Evolutionary conservation across 2,888 invertebrate species (phyloP), one percentile per base, ranked within the genome.

Genomic region (Erpobdella octoculata): DNA sequence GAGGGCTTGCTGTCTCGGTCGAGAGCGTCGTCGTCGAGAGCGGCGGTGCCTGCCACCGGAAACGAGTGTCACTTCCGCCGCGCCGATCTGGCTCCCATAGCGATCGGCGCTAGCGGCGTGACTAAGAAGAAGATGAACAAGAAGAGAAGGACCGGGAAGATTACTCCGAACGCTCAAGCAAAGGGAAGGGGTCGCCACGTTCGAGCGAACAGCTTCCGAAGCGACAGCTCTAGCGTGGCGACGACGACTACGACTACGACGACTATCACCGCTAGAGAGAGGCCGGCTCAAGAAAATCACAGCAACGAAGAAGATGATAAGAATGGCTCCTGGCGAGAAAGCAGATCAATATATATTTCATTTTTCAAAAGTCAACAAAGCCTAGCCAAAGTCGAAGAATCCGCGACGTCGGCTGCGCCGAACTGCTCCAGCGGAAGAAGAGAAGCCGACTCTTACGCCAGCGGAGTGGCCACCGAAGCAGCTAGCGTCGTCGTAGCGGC

Each of bases 1-100:
- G 74, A 75, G 3, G 59, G 68, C 35, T 69, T 41, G 66, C 88
- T 68, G 81, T 81, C 74, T 68, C 71, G 31, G 78, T 81, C 53
- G 76, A 79, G 68, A 46, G 21, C 25, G 4, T 31, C 36, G 31
- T 31, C 25, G 4, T 31, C 36, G 31, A n/a, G 62, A 62, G 3
- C 62, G 35, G 33, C 62, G 4, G 15, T 18, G 46, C 33, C 62
- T 4, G 35, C 38, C 9, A 72, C 78, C 8, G 81, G 81, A 5
- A 73, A 73, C n/a, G 77, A 81, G n/a, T 76, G 67, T 18, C 67
- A 46, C 38, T 67, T 28, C 15, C 21, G 46, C 25, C 67, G 67
- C 21, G 25, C 21, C 25, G 28, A 37, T 2, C 28, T 37, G 41
- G 66, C 36, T 21, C 35, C 33, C 12, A 4, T 37, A 25, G 12